phyloP scores from a whole-genome alignment of 2,797 vertebrate species.

The Takifugu ocellatus region DNA sequence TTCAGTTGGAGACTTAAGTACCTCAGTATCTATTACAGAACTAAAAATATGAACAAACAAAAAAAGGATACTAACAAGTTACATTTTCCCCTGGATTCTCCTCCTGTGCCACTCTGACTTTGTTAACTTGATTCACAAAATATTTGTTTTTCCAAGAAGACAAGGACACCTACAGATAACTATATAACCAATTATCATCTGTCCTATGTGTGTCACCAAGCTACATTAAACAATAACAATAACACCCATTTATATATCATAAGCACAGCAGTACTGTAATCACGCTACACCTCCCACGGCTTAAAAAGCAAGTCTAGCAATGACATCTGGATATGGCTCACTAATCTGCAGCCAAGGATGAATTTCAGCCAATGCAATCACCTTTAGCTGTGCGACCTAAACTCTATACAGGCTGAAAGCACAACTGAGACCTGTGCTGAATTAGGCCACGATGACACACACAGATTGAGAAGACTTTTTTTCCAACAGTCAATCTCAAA shows the following conservation, averaged over 20 bases:
- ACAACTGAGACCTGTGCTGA: not conserved
- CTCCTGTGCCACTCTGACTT: too few relatives aligned
- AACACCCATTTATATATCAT: too few relatives aligned
- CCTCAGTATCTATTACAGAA: not conserved
- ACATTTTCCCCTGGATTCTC: too few relatives aligned
- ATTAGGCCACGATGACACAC: constrained; percentile 2
- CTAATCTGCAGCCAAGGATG: constrained; percentile 21
- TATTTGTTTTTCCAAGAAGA: too few relatives aligned
- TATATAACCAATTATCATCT: too few relatives aligned
- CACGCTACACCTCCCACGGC: not conserved
- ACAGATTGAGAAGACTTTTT: not conserved
- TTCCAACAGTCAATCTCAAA: not conserved
- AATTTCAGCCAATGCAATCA: constrained; percentile 18
- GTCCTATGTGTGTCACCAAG: too few relatives aligned
- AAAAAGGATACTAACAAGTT: too few relatives aligned
- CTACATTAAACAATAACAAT: too few relatives aligned
- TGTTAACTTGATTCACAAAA: too few relatives aligned
- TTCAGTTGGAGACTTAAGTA: not conserved
- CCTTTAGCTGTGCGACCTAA: constrained; percentile 17
- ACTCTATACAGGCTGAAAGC: constrained; percentile 15
- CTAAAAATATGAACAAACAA: too few relatives aligned
- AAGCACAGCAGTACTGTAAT: not conserved
- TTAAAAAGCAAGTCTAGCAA: not conserved
- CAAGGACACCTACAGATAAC: too few relatives aligned
- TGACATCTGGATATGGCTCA: constrained; percentile 10